phyloP scores from a whole-genome alignment of 2,113 vertebrate genomes.

The Nansenia antarctica region DNA sequence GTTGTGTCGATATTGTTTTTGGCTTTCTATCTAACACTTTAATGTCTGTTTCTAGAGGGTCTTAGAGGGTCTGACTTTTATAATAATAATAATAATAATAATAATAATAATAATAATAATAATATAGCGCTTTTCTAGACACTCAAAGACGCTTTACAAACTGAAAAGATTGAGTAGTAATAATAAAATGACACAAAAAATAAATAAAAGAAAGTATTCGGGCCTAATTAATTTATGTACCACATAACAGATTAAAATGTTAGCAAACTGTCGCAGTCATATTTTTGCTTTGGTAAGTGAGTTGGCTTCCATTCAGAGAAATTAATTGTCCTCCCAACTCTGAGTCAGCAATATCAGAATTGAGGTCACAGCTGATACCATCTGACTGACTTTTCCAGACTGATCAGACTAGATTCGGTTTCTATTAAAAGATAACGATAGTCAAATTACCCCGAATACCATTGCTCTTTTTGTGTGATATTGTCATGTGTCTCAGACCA shows the following conservation, averaged over 20 bases:
- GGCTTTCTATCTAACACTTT: too few relatives aligned
- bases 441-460: neutral
- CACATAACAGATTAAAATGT: neutral
- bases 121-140: too few relatives aligned
- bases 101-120: too few relatives aligned
- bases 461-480: neutral
- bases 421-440: slow-evolving; percentile 8
- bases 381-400: neutral
- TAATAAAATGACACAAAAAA: too few relatives aligned
- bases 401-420: neutral
- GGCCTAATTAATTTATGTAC: too few relatives aligned
- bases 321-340: neutral
- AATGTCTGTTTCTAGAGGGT: too few relatives aligned
- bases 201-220: too few relatives aligned
- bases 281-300: neutral
- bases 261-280: neutral
- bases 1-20: too few relatives aligned
- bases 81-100: too few relatives aligned
- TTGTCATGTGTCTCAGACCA: neutral
- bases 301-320: neutral
- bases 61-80: too few relatives aligned
- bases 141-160: too few relatives aligned
- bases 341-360: neutral
- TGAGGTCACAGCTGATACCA: neutral
- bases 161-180: too few relatives aligned